Conservation (phyloP, 2,797 vertebrate species). For the Hippopotamyrus pictus region DNA sequence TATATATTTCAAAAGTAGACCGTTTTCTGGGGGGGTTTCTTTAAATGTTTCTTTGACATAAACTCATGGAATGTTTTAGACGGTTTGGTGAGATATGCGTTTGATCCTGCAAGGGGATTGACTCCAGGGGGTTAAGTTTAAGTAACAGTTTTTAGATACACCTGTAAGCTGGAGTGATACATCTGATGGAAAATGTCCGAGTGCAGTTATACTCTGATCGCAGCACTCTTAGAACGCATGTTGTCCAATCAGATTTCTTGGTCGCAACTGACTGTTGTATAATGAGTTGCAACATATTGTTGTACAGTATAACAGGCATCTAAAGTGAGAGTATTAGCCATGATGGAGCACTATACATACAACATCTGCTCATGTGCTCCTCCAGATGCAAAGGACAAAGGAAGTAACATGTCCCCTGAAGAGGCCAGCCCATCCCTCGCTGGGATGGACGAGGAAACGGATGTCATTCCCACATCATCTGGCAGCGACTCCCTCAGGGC, state of each 20-base stretch:
- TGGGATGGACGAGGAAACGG: conserved; percentile 55
- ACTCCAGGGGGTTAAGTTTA: no score
- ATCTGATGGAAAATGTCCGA: no score
- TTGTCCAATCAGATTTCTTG: neutral
- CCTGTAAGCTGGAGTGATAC: no score
- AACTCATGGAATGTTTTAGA: no score
- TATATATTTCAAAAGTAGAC: no score
- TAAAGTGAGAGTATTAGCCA: neutral
- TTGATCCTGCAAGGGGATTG: no score
- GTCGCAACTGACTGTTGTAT: neutral
- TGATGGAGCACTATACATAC: neutral
- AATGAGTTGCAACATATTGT: neutral
- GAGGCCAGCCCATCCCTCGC: conserved; percentile 40
- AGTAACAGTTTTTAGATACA: no score
- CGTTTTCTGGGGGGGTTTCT: no score
- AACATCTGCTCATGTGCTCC: neutral
- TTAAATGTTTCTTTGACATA: no score
- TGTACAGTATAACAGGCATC: neutral
- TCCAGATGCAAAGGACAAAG: conserved; percentile 73
- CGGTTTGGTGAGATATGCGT: no score
- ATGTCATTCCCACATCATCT: conserved; percentile 66
- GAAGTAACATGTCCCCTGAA: conserved; percentile 64
- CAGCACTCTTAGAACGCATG: no score
- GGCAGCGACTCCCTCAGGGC: conserved; percentile 53
- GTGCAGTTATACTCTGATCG: no score